phyloP scores from a whole-genome alignment of 92 coral and sea anemone genomes.

The Porites rus region DNA sequence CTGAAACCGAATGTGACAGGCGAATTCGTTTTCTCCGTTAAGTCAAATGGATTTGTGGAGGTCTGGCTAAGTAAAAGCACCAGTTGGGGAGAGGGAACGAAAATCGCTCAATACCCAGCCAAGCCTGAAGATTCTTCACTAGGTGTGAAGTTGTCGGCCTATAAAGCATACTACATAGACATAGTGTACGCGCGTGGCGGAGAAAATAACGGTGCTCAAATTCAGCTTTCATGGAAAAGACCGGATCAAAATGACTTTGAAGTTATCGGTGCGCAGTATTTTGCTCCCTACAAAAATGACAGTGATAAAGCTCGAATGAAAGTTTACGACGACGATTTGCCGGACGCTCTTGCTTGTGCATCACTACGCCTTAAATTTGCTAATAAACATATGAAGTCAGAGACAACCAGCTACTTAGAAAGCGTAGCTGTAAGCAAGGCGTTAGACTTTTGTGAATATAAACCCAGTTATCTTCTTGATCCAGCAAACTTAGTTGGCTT shows the following conservation, averaged over 20 bases:
- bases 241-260: constrained; percentile 15
- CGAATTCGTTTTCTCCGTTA: constrained; percentile 36
- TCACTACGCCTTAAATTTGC: constrained; percentile 1
- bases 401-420: background rate
- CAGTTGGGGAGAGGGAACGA: constrained; percentile 29
- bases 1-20: constrained; percentile 52
- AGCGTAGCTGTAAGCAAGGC: constrained; percentile 1
- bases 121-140: background rate
- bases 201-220: background rate
- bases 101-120: constrained; percentile 15
- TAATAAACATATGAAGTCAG: constrained; percentile 27
- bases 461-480: constrained; percentile 24
- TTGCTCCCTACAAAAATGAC: constrained; percentile 34
- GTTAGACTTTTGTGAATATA: constrained; percentile 6
- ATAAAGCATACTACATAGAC: constrained; percentile 35
- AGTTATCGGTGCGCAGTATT: background rate
- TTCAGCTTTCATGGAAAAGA: constrained; percentile 51
- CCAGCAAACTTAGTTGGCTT: constrained; percentile 17
- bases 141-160: constrained; percentile 6
- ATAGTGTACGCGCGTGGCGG: background rate
- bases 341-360: constrained; percentile 5
- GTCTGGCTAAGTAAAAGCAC: constrained; percentile 52
- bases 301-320: constrained; percentile 13
- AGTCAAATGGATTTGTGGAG: constrained; percentile 54
- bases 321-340: constrained; percentile 22